Percentiles rank a stretch among this genome's conserved stretches.
Conservation (phyloP, 1,140 invertebrate genomes). For the Tetramorium simillimum region DNA sequence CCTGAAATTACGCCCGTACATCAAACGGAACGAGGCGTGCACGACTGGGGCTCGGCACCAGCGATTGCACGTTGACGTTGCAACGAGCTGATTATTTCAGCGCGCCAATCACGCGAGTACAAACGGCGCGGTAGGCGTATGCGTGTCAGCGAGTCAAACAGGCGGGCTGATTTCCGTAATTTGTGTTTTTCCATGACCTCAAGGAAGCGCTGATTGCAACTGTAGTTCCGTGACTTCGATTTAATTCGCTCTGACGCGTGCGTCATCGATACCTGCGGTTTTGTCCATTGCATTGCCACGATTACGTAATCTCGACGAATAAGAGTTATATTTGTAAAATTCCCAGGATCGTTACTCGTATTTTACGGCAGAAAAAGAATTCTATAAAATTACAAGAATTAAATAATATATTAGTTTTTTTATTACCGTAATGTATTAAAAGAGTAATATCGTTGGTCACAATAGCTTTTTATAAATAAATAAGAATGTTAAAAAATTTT, state of each 20-base stretch:
- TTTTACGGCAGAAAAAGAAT: background rate
- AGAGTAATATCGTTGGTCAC: too few species aligned
- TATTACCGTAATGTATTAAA: too few species aligned
- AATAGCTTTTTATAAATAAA: too few species aligned
- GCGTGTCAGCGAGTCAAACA: constrained; percentile 39
- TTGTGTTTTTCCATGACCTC: constrained; percentile 35
- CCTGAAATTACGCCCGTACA: constrained; percentile 67
- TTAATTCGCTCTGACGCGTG: constrained; percentile 16
- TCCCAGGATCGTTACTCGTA: background rate
- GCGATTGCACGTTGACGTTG: constrained; percentile 69
- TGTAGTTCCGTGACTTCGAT: background rate
- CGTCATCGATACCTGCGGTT: constrained; percentile 9
- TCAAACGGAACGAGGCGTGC: constrained; percentile 68
- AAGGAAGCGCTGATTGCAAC: constrained; percentile 16
- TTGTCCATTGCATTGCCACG: background rate
- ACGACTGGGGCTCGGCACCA: constrained; percentile 40
- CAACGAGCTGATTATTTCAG: constrained; percentile 68
- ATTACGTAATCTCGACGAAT: background rate
- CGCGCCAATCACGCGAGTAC: constrained; percentile 69
- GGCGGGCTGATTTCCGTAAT: constrained; percentile 50
- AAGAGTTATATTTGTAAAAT: background rate
- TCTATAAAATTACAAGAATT: background rate
- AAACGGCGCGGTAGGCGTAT: constrained; percentile 54
- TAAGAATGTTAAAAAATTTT: background rate
- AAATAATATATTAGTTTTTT: too few species aligned